A percentile compares a stretch with the other conserved stretches of the same genome.
Conservation (phyloP, 2,797 vertebrate species). For the Lacerta viridis region DNA sequence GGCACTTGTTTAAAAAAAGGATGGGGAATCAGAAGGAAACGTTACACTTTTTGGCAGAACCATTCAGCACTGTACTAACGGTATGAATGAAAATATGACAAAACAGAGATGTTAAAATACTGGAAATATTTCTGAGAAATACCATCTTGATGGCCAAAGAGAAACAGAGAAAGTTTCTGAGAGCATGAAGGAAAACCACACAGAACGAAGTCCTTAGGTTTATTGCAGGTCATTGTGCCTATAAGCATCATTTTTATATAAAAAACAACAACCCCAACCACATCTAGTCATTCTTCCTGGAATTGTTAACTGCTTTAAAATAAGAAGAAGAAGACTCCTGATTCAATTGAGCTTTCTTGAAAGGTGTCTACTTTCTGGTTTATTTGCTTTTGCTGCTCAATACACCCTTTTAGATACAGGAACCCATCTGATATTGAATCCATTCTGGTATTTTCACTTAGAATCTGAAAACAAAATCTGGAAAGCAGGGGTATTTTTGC, state of each 20-base stretch:
- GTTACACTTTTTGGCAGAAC: conserved; percentile 5
- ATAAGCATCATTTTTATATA: conserved; percentile 13
- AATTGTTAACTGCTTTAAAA: conserved; percentile 24
- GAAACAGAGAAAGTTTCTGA: conserved; percentile 15
- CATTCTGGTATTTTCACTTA: conserved; percentile 39
- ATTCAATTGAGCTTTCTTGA: conserved; percentile 28
- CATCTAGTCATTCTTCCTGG: conserved; percentile 53
- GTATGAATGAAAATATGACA: background rate
- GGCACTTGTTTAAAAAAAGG: background rate
- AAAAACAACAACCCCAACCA: conserved; percentile 50
- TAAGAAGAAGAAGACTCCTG: background rate
- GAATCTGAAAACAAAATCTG: conserved; percentile 21
- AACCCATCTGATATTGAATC: conserved; percentile 11
- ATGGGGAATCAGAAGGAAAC: background rate
- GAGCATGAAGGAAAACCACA: conserved; percentile 33
- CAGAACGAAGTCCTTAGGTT: conserved; percentile 43
- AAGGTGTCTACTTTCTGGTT: conserved; percentile 49
- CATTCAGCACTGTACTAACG: conserved; percentile 10
- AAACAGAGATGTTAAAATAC: conserved; percentile 4
- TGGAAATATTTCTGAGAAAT: conserved; percentile 9
- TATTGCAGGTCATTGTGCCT: conserved; percentile 45
- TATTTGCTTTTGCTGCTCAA: conserved; percentile 32
- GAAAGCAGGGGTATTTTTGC: background rate
- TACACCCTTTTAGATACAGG: conserved; percentile 7
- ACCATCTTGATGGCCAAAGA: conserved; percentile 2